Conservation (phyloP, 2,797 vertebrate species). For the Tolypeutes matacus region DNA sequence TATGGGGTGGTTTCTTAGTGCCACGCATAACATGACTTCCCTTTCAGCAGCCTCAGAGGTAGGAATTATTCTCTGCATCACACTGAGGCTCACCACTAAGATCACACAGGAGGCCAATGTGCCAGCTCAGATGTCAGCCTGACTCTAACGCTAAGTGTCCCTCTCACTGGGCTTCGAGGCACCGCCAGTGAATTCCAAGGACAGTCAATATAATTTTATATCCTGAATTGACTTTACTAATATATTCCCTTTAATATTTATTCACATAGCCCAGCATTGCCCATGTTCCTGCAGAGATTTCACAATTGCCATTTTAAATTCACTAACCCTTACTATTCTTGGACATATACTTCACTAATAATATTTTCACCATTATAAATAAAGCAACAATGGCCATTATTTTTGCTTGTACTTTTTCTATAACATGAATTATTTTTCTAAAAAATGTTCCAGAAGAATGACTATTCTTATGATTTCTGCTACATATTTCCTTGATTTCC, state of each 20-base stretch:
- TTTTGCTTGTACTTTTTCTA: neutral
- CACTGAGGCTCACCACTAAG: neutral
- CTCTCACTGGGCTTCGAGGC: neutral
- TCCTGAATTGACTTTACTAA: neutral
- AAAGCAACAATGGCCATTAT: neutral
- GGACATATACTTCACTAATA: neutral
- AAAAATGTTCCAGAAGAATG: neutral
- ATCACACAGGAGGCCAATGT: neutral
- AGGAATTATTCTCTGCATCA: neutral
- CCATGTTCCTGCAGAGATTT: neutral
- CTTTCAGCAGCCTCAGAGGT: neutral
- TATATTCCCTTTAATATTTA: neutral
- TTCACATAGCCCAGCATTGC: neutral
- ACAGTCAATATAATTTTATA: slow-evolving; percentile 1
- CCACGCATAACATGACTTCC: neutral
- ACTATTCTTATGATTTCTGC: neutral
- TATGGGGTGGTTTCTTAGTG: neutral
- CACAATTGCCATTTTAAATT: slow-evolving; percentile 1
- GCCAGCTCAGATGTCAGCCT: neutral
- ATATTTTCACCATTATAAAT: neutral
- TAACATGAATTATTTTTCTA: neutral
- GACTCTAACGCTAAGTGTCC: neutral
- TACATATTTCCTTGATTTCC: neutral
- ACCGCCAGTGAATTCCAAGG: neutral
- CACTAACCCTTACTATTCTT: neutral